Conservation (phyloP, 2,888 invertebrate genomes). For the Epinotia demarniana region DNA sequence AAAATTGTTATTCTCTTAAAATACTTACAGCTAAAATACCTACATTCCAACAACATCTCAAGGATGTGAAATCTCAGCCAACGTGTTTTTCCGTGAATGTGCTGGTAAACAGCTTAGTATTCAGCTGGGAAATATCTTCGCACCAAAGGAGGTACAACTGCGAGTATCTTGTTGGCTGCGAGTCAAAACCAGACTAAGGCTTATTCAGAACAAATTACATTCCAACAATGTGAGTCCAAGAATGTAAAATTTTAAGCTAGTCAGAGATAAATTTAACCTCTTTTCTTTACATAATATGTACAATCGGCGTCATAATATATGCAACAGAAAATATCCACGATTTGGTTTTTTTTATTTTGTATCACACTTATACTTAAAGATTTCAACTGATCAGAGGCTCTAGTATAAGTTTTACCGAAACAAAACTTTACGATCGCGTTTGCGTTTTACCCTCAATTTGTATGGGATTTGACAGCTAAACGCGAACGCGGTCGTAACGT, state of each 20-base stretch:
- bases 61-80: constrained; percentile 8
- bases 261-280: background rate
- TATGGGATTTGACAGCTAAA: too few species aligned
- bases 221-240: constrained; percentile 3
- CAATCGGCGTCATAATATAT: background rate
- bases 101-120: constrained; percentile 5
- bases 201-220: background rate
- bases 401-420: too few species aligned
- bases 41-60: constrained; percentile 15
- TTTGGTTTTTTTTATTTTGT: too few species aligned
- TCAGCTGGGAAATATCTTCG: constrained; percentile 7
- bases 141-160: constrained; percentile 1
- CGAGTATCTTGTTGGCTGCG: background rate
- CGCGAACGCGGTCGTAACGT: too few species aligned
- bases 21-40: background rate
- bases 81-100: constrained; percentile 10
- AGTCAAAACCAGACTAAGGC: constrained; percentile 2
- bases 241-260: background rate
- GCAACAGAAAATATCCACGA: too few species aligned
- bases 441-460: too few species aligned
- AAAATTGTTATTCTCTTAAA: background rate
- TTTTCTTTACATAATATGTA: background rate
- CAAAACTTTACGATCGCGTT: too few species aligned
- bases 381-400: too few species aligned
- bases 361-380: too few species aligned